Conservation (phyloP, 2,797 vertebrate genomes). For the Cuculus canorus region DNA sequence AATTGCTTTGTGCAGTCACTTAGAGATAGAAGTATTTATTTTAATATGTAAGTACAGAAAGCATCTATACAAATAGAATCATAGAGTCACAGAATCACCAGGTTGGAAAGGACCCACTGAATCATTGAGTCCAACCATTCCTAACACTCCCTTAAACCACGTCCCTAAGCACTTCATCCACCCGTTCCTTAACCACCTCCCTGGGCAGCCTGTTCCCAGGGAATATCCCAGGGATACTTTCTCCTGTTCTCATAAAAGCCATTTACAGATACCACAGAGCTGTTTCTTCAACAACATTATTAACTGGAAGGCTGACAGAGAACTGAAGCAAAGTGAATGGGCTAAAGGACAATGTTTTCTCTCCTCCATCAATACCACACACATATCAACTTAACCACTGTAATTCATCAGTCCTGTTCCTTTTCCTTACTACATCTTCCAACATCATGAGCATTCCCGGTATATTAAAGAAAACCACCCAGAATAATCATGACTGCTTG, state of each 20-base stretch:
- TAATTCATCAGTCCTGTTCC: neutral
- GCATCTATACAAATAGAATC: neutral
- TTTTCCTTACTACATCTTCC: neutral
- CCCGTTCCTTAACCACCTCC: no score
- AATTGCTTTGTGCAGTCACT: neutral
- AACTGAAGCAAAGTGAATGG: neutral
- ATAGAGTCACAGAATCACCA: no score
- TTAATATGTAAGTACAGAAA: neutral
- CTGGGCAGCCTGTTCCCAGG: no score
- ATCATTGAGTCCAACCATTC: no score
- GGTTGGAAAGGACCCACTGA: no score
- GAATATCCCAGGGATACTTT: no score
- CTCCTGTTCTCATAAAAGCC: neutral
- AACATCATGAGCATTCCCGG: neutral
- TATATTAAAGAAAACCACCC: accelerated
- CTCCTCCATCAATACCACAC: neutral
- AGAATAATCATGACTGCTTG: neutral
- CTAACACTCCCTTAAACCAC: no score
- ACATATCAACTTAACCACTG: neutral
- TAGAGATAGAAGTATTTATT: neutral
- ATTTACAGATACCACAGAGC: neutral
- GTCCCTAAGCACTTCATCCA: no score
- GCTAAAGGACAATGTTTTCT: neutral
- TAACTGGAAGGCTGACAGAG: neutral
- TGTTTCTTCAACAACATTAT: neutral